Evolutionary conservation across 2,888 invertebrate species (phyloP), one percentile per base, ranked within the genome.

Genomic region (Argyresthia albistria): DNA sequence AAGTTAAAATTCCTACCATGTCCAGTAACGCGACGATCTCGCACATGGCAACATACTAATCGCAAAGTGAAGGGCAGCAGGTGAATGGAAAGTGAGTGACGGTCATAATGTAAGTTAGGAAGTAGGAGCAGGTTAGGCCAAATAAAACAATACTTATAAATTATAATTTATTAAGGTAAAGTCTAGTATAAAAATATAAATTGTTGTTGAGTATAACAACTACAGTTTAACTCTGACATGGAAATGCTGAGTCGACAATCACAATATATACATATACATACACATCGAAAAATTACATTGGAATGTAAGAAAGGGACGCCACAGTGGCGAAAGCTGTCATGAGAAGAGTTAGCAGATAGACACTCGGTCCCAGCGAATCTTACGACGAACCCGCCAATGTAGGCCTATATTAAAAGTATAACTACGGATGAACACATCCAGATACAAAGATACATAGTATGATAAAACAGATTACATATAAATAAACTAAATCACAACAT

Each of bases 81-180:
- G 25, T 25, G 3, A 25, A 25, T 6, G 3, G 25, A 4, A 25
- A 25, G 25, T 25, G 25, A 6, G 25, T 25, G 6, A 25, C 25
- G 6, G 25, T 25, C 2, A 25, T 4, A 2, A 25, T 25, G 2
- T 25, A 25, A 25, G 25, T 4, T 25, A 25, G 25, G 25, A 25
- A 25, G 3, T 25, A 25, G 2, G 25, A 25, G 25, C 25, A 25
- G 25, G 25, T 25, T 25, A 25, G 25, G 25, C 25, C 25, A 64
- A 70, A 70, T 69, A 64, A 79, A 79, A 80, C 69, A 58, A 64
- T 43, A 53, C 39, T 54, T 81, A 76, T 60, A 78, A 81, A 76
- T 75, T 82, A 83, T 83, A 81, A 81, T 83, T 84, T 84, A 83
- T 79, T 83, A 71, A 70, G 69, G 70, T 76, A 78, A 73, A 76